Conservation (phyloP, 2,888 invertebrate genomes). For the Halictus ligatus region DNA sequence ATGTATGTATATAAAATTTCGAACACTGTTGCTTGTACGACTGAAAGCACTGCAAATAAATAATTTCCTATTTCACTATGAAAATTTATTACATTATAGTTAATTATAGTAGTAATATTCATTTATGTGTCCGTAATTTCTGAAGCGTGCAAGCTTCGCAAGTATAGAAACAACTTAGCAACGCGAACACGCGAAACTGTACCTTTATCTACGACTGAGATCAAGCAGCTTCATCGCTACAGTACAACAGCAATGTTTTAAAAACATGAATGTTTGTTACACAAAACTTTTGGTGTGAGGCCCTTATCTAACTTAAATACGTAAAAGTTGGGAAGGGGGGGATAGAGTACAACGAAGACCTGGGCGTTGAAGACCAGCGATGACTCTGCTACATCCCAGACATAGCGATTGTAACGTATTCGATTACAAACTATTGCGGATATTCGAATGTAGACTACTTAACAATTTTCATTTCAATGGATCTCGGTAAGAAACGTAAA, state of each 20-base stretch:
- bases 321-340: not conserved
- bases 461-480: constrained; percentile 52
- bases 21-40: constrained; percentile 9
- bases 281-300: not conserved
- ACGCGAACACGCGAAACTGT: constrained; percentile 57
- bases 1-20: constrained; percentile 17
- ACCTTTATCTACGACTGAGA: constrained; percentile 59
- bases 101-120: not conserved
- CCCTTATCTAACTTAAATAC: constrained; percentile 16
- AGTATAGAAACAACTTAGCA: constrained; percentile 26
- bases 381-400: constrained; percentile 52
- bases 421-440: constrained; percentile 67
- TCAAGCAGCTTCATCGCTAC: constrained; percentile 51
- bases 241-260: constrained; percentile 31
- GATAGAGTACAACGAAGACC: not conserved
- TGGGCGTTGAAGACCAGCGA: constrained; percentile 19
- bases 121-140: not conserved
- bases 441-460: constrained; percentile 63
- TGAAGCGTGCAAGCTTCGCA: not conserved
- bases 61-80: constrained; percentile 9
- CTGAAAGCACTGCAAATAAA: constrained; percentile 6
- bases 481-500: constrained; percentile 59
- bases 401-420: constrained; percentile 55
- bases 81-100: constrained; percentile 15
- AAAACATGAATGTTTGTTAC: constrained; percentile 26